These are phyloP conservation scores for Henicopernis longicauda DNA, from an alignment of 2,113 vertebrate species.

Conservation along the genomic window DNA sequence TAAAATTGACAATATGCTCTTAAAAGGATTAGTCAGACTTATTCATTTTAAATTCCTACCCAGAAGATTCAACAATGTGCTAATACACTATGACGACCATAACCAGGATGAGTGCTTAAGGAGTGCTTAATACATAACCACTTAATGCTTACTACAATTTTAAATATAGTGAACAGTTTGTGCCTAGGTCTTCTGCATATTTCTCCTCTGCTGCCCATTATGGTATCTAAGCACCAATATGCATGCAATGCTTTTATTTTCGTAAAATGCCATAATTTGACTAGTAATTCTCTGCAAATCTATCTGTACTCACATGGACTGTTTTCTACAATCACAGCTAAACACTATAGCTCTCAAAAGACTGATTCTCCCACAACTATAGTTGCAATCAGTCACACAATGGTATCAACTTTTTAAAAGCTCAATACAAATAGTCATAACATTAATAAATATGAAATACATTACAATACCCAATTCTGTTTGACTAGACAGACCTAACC, in stretches of 20 bases:
- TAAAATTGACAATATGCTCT: conserved; percentile 64
- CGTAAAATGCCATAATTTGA: conserved; percentile 17
- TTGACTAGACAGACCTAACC: not conserved
- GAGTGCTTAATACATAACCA: conserved; percentile 47
- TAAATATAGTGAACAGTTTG: conserved; percentile 29
- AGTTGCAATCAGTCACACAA: not conserved
- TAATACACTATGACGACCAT: conserved; percentile 33
- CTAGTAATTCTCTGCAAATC: not conserved
- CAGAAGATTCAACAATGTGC: conserved; percentile 49
- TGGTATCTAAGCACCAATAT: conserved; percentile 63
- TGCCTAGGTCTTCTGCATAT: conserved; percentile 27
- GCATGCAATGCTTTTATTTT: conserved; percentile 72
- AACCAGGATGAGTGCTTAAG: conserved; percentile 22
- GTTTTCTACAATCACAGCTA: not conserved
- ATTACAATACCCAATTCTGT: not conserved
- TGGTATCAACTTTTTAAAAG: not conserved
- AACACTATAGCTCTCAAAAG: not conserved
- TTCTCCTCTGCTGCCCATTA: conserved; percentile 49
- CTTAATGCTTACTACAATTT: conserved; percentile 36
- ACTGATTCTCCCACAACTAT: not conserved
- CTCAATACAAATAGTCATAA: not conserved
- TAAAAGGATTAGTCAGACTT: conserved; percentile 64
- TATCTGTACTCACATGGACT: not conserved
- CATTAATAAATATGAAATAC: not conserved
- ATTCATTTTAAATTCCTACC: conserved; percentile 60